Base-by-base conservation (phyloP, 1,140 invertebrate genomes). In the Drosophila tristis region DNA sequence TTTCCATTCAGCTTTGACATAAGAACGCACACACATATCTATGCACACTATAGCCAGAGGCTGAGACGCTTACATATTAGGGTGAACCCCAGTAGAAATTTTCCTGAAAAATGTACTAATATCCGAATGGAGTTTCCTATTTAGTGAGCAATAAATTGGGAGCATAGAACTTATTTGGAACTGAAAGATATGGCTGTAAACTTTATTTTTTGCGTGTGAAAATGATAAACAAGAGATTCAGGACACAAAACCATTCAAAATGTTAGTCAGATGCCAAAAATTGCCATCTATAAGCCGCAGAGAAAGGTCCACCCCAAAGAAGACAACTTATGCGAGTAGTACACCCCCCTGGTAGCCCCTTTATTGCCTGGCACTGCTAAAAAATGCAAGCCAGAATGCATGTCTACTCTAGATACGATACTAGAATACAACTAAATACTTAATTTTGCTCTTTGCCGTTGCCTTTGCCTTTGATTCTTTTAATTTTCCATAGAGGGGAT, bases 381-480 rank as follows among this genome's bases (percentile, higher is more conserved):
- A 39, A 72, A 76, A 78, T 86, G 78, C 74, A 78, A 67, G 78
- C 61, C 65, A 81, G 82, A 71, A 81, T 87, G 78, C 74, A 75
- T 78, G 82, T 72, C 78, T 84, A 49, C 61, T 50, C 56, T 80
- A 74, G 73, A 85, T 80, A 85, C 80, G 66, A 70, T 78, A 72
- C 78, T 75, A 39, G 35, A 39, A 39, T 39, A 86, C 78, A 82
- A 86, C 82, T 86, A 86, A 86, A 86, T 86, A 86, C 82, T 86
- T 86, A 86, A 86, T 87, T 86, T 86, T 86, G 66, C 71, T 87
- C 79, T 79, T 70, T 89, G 82, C 66, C 63, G 78, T 89, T 87
- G 82, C 65, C 84, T 89, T 89, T 89, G 84, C 65, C 84, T 89
- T 89, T 89, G 84, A 89, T 84, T 89, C 84, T 89, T 89, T 89